Conservation (phyloP, 2,888 invertebrate genomes). For the Xylota segnis region DNA sequence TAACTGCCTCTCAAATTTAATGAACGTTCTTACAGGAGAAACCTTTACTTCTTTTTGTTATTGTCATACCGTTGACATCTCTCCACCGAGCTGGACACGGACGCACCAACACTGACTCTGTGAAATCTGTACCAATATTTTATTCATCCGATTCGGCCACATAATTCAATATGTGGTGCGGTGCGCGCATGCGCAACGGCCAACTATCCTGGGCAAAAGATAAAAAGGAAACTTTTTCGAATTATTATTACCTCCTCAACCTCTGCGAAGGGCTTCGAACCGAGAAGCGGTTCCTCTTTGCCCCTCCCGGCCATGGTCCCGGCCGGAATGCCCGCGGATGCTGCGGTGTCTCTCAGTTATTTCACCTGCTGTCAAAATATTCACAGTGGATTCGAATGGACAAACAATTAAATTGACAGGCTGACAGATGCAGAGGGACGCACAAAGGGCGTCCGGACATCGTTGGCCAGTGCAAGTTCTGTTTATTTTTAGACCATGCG, state of each 20-base stretch:
- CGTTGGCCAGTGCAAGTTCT: not conserved
- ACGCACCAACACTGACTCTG: conserved; percentile 28
- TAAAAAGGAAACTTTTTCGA: conserved; percentile 27
- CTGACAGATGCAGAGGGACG: conserved; percentile 43
- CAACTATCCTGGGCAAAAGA: not conserved
- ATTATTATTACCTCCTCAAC: conserved; percentile 54
- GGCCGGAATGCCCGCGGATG: conserved; percentile 45
- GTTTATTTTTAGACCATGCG: conserved; percentile 31
- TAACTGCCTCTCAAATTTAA: conserved; percentile 66
- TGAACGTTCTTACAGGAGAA: conserved; percentile 49
- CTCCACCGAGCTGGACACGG: conserved; percentile 16
- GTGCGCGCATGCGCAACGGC: conserved; percentile 25
- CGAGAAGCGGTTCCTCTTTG: conserved; percentile 36
- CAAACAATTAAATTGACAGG: conserved; percentile 76
- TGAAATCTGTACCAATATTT: conserved; percentile 72
- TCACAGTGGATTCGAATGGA: conserved; percentile 65
- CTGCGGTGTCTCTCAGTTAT: conserved; percentile 70
- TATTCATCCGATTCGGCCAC: conserved; percentile 64
- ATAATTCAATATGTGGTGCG: conserved; percentile 51
- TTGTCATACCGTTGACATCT: conserved; percentile 48
- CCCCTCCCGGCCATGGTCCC: conserved; percentile 13
- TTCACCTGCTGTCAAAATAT: conserved; percentile 77
- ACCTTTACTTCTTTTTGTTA: conserved; percentile 19
- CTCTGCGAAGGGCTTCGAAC: conserved; percentile 52
- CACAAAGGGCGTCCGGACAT: not conserved